A percentile compares a stretch with the other conserved stretches of the same genome.
Evolutionary conservation across 2,113 vertebrate species (phyloP).

Genomic region (Lathamus discolor): DNA sequence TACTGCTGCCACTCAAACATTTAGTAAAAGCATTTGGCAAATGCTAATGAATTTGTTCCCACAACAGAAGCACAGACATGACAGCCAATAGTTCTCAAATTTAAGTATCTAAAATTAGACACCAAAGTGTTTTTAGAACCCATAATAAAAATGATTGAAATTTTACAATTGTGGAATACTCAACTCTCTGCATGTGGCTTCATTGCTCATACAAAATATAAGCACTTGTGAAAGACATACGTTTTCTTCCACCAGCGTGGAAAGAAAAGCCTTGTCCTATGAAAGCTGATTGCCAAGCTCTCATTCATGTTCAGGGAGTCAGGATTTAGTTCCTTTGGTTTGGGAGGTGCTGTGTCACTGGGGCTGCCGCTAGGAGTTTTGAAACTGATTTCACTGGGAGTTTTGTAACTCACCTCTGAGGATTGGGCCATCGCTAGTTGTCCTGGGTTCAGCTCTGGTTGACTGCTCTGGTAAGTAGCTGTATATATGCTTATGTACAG

Average conservation of each 20-base stretch:
- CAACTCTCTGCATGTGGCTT: neutral
- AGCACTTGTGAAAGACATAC: neutral
- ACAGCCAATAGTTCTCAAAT: neutral
- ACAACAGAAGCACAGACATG: neutral
- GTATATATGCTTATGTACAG: neutral
- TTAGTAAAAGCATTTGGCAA: neutral
- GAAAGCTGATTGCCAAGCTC: neutral
- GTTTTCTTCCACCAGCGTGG: neutral
- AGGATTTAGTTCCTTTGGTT: neutral
- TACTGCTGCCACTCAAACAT: neutral
- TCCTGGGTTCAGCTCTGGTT: neutral
- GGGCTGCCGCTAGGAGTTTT: neutral
- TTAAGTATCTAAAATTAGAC: slow-evolving; percentile 25
- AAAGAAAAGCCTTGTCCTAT: neutral
- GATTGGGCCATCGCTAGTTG: neutral
- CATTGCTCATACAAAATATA: neutral
- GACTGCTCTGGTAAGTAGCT: neutral
- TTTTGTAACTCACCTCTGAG: neutral
- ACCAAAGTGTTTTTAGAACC: slow-evolving; percentile 21
- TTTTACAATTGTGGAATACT: neutral
- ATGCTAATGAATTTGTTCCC: neutral
- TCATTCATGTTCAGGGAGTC: neutral
- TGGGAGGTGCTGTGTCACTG: neutral
- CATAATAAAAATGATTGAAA: neutral
- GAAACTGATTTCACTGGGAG: neutral